phyloP scores from a whole-genome alignment of 2,113 vertebrate species.

The Falco punctatus region DNA sequence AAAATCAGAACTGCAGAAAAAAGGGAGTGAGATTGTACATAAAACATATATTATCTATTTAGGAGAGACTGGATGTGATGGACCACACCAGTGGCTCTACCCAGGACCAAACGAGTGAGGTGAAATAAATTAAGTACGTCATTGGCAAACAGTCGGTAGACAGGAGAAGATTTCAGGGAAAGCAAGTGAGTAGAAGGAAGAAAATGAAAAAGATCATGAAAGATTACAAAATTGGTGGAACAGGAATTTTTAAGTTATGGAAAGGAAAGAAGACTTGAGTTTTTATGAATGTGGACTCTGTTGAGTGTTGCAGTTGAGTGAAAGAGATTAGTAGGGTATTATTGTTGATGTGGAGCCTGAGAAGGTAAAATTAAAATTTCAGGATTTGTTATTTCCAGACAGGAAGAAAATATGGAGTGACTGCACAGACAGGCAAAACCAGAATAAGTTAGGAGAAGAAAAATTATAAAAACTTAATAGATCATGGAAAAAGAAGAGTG shows the following conservation, averaged over 20 bases:
- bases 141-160: background rate
- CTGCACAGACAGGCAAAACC: background rate
- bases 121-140: background rate
- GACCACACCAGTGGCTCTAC: background rate
- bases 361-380: background rate
- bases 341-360: background rate
- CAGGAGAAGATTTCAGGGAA: background rate
- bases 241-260: background rate
- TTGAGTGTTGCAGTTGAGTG: background rate
- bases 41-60: background rate
- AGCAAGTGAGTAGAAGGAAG: background rate
- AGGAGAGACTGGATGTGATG: background rate
- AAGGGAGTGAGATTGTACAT: background rate
- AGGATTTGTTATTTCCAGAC: background rate
- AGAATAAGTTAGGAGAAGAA: background rate
- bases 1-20: background rate
- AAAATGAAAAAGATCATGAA: background rate
- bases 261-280: background rate
- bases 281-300: background rate
- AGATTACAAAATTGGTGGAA: background rate
- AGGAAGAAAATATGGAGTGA: background rate
- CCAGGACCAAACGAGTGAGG: background rate
- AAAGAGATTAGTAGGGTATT: background rate
- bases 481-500: background rate
- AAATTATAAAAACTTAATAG: background rate